phyloP scores from a whole-genome alignment of 2,113 vertebrate species.

The Charadrius vociferus region DNA sequence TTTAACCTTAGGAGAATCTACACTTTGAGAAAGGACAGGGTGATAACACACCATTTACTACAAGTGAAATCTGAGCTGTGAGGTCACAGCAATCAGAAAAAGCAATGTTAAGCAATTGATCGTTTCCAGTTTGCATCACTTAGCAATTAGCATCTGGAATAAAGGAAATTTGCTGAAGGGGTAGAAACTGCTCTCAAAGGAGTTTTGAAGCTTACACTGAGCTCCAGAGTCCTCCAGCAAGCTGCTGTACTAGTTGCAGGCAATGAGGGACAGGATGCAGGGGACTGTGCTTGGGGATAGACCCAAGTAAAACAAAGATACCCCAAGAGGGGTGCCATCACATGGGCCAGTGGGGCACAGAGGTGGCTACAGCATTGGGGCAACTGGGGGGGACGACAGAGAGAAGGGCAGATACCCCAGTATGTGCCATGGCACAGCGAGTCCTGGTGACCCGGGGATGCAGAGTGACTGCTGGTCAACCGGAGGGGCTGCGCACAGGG shows the following conservation, averaged over 20 bases:
- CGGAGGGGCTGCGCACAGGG: background rate
- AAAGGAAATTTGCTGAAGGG: background rate
- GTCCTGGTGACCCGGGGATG: background rate
- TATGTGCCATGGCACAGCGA: background rate
- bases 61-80: background rate
- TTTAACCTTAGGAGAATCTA: background rate
- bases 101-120: too few relatives aligned
- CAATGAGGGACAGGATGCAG: rapidly evolving
- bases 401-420: background rate
- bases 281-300: background rate
- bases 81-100: background rate
- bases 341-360: too few relatives aligned
- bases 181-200: background rate
- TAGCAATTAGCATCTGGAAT: background rate
- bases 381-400: too few relatives aligned
- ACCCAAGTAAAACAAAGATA: background rate
- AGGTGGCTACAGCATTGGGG: background rate
- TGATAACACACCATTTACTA: rapidly evolving
- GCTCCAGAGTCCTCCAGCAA: background rate
- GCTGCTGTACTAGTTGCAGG: rapidly evolving
- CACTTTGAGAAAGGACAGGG: background rate
- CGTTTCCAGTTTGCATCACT: background rate
- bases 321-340: rapidly evolving
- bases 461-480: background rate
- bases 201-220: background rate